Evolutionary conservation across 1,140 invertebrate genomes (phyloP).

Genomic region (Papilio polyxenes): DNA sequence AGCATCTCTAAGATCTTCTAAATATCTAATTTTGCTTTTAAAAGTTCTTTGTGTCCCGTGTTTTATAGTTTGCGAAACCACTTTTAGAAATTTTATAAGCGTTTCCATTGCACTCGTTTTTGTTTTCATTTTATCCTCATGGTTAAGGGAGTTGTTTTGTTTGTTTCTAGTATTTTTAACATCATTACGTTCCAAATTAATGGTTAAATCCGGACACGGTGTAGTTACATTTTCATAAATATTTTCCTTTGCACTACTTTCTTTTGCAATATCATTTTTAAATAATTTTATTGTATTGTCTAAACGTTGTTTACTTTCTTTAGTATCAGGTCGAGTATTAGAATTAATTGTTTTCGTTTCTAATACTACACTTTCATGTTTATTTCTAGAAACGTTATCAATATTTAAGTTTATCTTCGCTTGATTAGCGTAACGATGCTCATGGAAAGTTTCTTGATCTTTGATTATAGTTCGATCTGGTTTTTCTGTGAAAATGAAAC

Average conservation of each 20-base stretch:
- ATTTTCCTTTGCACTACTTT: not conserved
- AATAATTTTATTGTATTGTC: not conserved
- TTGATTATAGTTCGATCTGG: not conserved
- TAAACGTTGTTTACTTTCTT: not conserved
- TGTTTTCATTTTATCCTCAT: slow-evolving; percentile 32
- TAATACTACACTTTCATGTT: not conserved
- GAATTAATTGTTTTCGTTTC: not conserved
- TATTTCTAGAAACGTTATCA: slow-evolving; percentile 19
- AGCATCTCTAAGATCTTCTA: slow-evolving; percentile 80
- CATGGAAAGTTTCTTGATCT: not conserved
- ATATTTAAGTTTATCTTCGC: too few relatives aligned
- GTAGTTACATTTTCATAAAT: not conserved
- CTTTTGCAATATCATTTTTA: not conserved
- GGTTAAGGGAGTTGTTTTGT: not conserved
- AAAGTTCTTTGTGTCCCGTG: slow-evolving; percentile 78
- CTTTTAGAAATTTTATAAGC: slow-evolving; percentile 77
- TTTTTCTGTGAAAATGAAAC: not conserved
- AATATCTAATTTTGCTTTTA: slow-evolving; percentile 81
- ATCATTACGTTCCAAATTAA: slow-evolving; percentile 24
- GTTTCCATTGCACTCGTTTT: slow-evolving; percentile 55
- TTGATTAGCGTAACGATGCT: not conserved
- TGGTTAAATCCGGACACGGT: not conserved
- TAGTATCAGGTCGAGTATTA: not conserved
- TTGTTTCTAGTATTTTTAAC: not conserved
- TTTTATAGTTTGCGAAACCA: slow-evolving; percentile 80